phyloP scores from a whole-genome alignment of 2,113 vertebrate species.

The Todiramphus chloris region DNA sequence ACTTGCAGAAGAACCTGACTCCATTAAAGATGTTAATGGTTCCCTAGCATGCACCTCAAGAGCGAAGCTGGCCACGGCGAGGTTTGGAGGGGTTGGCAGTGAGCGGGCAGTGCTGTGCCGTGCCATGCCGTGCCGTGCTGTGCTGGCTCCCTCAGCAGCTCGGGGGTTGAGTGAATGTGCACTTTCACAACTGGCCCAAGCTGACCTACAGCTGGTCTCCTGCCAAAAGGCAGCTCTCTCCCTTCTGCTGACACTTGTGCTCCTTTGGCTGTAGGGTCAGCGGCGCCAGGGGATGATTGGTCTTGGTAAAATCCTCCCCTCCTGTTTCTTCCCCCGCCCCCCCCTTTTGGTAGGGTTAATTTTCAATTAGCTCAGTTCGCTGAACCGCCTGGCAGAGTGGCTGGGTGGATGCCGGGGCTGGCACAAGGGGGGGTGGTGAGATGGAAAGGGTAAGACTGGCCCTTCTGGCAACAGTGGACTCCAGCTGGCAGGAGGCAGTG shows the following conservation, averaged over 20 bases:
- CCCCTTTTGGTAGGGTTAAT: background rate
- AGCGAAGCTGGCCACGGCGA: fast-evolving
- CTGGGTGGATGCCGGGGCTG: background rate
- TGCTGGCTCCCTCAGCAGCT: background rate
- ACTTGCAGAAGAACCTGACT: background rate
- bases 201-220: background rate
- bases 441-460: background rate
- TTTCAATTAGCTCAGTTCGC: background rate
- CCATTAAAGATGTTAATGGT: background rate
- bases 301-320: background rate
- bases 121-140: background rate
- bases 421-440: background rate
- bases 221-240: background rate
- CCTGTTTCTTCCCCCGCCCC: background rate
- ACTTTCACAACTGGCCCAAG: constrained; percentile 23
- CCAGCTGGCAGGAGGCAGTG: background rate
- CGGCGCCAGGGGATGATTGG: fast-evolving
- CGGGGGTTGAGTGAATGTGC: background rate
- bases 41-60: background rate
- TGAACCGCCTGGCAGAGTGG: fast-evolving
- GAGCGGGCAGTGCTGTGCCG: background rate
- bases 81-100: background rate
- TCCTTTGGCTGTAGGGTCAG: background rate
- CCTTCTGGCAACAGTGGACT: background rate
- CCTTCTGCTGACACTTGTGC: background rate